Conservation (phyloP, 2,888 invertebrate species). For the Spilarctia lutea region DNA sequence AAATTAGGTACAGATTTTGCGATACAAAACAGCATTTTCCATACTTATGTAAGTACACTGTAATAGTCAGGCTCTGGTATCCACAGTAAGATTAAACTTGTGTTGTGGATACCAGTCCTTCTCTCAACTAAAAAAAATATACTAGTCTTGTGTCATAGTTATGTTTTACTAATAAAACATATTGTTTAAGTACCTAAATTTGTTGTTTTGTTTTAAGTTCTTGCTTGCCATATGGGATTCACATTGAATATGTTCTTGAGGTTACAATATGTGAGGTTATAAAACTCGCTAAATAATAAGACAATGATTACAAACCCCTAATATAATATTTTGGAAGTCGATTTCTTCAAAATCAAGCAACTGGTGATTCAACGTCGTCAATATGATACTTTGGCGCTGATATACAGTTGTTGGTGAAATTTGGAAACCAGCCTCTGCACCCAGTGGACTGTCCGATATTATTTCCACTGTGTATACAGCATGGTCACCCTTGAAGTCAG, state of each 20-base stretch:
- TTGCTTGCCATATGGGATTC: too few species aligned
- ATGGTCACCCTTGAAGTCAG: constrained; percentile 81
- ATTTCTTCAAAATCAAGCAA: constrained; percentile 87
- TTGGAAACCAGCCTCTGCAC: constrained; percentile 84
- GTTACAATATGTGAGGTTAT: too few species aligned
- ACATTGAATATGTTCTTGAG: too few species aligned
- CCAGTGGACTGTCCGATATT: constrained; percentile 66
- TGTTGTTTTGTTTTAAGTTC: too few species aligned
- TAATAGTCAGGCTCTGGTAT: too few species aligned
- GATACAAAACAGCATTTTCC: too few species aligned
- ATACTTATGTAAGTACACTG: too few species aligned
- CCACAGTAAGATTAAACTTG: too few species aligned
- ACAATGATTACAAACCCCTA: constrained; percentile 67
- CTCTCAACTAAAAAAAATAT: too few species aligned
- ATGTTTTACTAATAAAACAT: not conserved
- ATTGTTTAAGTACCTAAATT: too few species aligned
- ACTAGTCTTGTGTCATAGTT: not conserved
- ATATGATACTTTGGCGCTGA: constrained; percentile 85
- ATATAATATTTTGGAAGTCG: constrained; percentile 76
- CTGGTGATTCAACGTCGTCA: constrained; percentile 84
- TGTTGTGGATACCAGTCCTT: too few species aligned
- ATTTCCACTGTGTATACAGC: constrained; percentile 85
- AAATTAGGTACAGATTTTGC: too few species aligned
- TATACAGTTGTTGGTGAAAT: constrained; percentile 88
- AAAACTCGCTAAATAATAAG: not conserved